These are phyloP conservation scores for Athetis lepigone DNA, from an alignment of 2,888 invertebrate species.

Conservation along the genomic window DNA sequence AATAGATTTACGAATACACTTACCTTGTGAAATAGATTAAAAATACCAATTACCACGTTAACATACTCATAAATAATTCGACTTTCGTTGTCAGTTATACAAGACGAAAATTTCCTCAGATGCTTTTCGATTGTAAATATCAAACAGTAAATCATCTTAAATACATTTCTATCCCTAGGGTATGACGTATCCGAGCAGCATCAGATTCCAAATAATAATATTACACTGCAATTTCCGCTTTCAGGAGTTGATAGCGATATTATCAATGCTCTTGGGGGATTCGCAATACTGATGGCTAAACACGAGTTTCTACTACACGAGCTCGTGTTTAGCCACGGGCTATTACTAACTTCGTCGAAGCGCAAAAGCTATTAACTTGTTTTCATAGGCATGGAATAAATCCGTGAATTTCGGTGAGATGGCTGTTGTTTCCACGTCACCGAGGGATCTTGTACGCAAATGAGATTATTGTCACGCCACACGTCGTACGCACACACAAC, in stretches of 20 bases:
- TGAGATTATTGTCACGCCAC: constrained; percentile 29
- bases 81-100: too few species aligned
- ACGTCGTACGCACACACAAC: constrained; percentile 11
- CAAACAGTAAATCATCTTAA: background rate
- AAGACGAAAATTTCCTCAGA: background rate
- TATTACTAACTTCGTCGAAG: constrained; percentile 42
- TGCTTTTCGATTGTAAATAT: background rate
- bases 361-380: constrained; percentile 36
- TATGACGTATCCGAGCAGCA: background rate
- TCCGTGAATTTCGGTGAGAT: constrained; percentile 15
- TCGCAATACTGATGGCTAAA: background rate
- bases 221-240: constrained; percentile 31
- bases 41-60: too few species aligned
- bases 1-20: too few species aligned
- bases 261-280: constrained; percentile 34
- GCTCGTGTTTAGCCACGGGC: constrained; percentile 15
- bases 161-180: background rate
- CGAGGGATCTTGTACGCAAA: constrained; percentile 31
- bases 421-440: constrained; percentile 32
- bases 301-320: too few species aligned
- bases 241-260: constrained; percentile 28
- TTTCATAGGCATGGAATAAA: constrained; percentile 17
- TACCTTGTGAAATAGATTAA: too few species aligned
- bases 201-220: constrained; percentile 29
- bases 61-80: too few species aligned